phyloP scores from a whole-genome alignment of 2,797 vertebrate species.

The Pangasius larnaudii region DNA sequence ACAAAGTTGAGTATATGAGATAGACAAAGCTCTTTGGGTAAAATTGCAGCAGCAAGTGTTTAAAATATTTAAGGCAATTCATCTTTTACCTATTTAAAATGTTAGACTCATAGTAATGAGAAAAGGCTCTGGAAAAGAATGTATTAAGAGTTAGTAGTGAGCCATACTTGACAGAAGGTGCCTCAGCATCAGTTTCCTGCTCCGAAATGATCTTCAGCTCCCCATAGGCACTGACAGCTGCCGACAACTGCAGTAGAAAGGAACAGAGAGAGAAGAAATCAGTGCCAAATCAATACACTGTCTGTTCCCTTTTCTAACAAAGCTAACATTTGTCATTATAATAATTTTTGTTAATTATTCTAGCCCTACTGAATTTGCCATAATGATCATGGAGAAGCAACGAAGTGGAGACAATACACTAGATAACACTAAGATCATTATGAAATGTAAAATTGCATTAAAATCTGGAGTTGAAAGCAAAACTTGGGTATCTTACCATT shows the following conservation, averaged over 20 bases:
- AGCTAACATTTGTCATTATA: not conserved
- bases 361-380: not conserved
- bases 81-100: not conserved
- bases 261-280: constrained; percentile 12
- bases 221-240: constrained; percentile 77
- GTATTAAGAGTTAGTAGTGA: not conserved
- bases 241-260: constrained; percentile 78
- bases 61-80: not conserved
- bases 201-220: constrained; percentile 80
- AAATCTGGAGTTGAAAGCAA: not conserved
- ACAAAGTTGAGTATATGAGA: not conserved
- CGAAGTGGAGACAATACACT: not conserved
- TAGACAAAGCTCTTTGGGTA: not conserved
- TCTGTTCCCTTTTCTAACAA: not conserved
- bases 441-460: not conserved
- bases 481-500: not conserved
- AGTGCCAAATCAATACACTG: constrained; percentile 37
- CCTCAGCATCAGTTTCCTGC: constrained; percentile 77
- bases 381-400: not conserved
- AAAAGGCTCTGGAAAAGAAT: not conserved
- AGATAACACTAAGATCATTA: not conserved
- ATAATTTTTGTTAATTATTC: not conserved
- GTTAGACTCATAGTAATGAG: not conserved
- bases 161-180: constrained; percentile 78
- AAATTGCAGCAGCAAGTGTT: not conserved